Evolutionary conservation across 2,888 invertebrate genomes (phyloP), one percentile per base, ranked within the genome.

Genomic region (Anorthoa munda): DNA sequence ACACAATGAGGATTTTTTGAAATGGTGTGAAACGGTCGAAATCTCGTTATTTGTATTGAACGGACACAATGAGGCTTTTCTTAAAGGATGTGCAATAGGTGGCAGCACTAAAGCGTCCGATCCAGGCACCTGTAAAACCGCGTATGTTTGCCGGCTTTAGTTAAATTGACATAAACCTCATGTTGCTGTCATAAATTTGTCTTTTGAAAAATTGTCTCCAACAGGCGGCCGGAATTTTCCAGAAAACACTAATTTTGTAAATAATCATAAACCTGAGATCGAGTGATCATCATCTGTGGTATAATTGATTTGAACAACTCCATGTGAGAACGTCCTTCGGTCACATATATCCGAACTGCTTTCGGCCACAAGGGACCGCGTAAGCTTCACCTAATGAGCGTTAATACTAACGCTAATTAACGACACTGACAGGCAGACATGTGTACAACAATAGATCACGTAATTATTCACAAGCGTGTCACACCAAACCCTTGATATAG

Each of bases 401-500:
- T 63, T 53, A 80, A 63, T 68, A 68, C 61, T 66, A 66, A 72
- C 51, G 21, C 66, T 79, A 74, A 81, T 83, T 83, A 83, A 66
- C 51, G 21, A 31, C 66, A 31, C 66, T 64, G 60, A 31, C 26
- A 64, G 18, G 46, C 63, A 70, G 60, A 61, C 53, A 58, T 23
- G 46, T 56, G 31, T 55, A 70, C 26, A 21, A 75, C 56, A 58
- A 65, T 50, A 63, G 59, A 78, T 66, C 50, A 69, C 31, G 55
- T 78, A 64, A 72, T 72, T 66, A 85, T 83, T 84, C 72, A 72
- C 66, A 67, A 84, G 23, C 68, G 31, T 70, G 60, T 64, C 66
- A 65, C 63, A 66, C 75, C 46, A 82, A 73, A 73, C 65, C 59
- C 68, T 70, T 65, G 56, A 39, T 63, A 64, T 69, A 55, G 18